phyloP scores from a whole-genome alignment of 2,797 vertebrate genomes.

The Halcyon leucocephala region DNA sequence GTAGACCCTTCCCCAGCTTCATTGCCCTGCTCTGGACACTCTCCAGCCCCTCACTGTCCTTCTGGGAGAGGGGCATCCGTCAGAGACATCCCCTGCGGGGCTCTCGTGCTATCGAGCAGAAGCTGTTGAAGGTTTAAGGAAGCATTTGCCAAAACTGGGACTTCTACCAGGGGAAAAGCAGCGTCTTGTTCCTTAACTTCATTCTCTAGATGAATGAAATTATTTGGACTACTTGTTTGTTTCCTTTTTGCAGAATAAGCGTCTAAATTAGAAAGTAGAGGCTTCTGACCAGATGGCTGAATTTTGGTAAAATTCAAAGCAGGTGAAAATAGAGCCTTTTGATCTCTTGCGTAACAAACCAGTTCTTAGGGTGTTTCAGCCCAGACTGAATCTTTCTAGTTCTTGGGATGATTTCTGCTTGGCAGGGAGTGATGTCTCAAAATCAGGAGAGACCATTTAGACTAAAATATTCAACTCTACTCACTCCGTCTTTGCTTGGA shows the following conservation, averaged over 20 bases:
- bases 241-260: not conserved
- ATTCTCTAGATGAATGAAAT: not conserved
- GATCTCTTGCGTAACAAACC: not conserved
- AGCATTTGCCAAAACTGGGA: not conserved
- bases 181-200: not conserved
- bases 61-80: too few relatives aligned
- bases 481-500: not conserved
- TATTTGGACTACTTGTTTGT: not conserved
- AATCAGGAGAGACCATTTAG: constrained; percentile 14
- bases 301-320: not conserved
- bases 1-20: too few relatives aligned
- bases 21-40: too few relatives aligned
- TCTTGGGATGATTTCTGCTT: not conserved
- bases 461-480: not conserved
- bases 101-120: too few relatives aligned
- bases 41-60: too few relatives aligned
- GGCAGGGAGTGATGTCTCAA: not conserved
- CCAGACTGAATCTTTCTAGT: not conserved
- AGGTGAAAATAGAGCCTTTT: not conserved
- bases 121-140: too few relatives aligned
- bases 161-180: not conserved
- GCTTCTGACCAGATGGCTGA: not conserved
- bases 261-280: not conserved
- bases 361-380: not conserved
- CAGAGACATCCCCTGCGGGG: too few relatives aligned